Evolutionary conservation across 2,888 invertebrate species (phyloP), one percentile per base, ranked within the genome.

Genomic region (Troilus luridus): DNA sequence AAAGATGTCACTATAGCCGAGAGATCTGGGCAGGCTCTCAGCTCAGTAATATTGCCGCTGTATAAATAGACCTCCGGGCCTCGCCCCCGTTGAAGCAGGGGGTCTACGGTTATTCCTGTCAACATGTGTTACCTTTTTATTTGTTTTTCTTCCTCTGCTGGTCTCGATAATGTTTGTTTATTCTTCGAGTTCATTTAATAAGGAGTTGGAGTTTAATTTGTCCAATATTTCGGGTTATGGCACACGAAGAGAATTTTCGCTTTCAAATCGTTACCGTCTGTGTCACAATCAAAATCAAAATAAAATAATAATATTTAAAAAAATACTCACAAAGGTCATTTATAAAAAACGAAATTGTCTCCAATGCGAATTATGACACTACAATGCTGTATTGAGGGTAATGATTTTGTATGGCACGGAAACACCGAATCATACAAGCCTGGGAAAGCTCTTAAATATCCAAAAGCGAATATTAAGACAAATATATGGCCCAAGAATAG

Each of bases 91-190:
- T 77, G 7, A 77, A 41, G 72, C 41, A 67, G 67, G 67, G 12
- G 67, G 67, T 67, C 67, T 14, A 11, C 41, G 27, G 27, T 41
- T 77, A 77, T 77, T 77, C 41, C 72, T 77, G 72, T 77, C 27
- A 27, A 27, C 72, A 77, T 77, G 2, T 77, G 72, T 17, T 77
- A 41, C 72, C 72, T 77, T 77, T 41, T 77, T 41, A 77, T 77
- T 77, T 77, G 27, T 77, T 77, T 77, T 77, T 77, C 27, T 77
- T 77, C 72, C 72, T 27, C 72, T 77, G 27, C 72, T 77, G 72
- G 72, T 77, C 72, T 77, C 17, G 2, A 8, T 41, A 10, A 41
- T 77, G 11, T 41, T 41, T 77, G 17, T 41, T 19, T 27, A 8
- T 17, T 8, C 14, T 27, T 6, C 6, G 27, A 27, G 64, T 64